Evolutionary conservation across 2,888 invertebrate genomes (phyloP).

Genomic region (Hybos culiciformis): DNA sequence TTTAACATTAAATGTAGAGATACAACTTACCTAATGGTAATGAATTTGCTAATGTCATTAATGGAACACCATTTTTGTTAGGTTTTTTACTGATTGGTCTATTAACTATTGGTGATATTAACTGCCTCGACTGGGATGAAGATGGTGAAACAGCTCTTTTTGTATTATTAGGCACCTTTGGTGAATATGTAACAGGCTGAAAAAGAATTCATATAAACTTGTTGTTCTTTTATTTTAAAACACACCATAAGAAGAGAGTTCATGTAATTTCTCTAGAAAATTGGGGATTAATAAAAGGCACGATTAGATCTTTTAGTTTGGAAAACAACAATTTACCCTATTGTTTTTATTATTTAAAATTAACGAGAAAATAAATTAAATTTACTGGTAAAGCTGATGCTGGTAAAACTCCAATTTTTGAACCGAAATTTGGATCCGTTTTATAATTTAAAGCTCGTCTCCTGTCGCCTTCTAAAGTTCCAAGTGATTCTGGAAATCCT

Average conservation of each 20-base stretch:
- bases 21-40: conserved; percentile 43
- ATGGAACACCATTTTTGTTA: conserved; percentile 10
- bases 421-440: conserved; percentile 39
- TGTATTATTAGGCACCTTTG: conserved; percentile 13
- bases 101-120: conserved; percentile 12
- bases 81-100: too few species aligned
- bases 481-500: conserved; percentile 69
- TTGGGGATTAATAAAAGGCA: too few species aligned
- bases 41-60: conserved; percentile 41
- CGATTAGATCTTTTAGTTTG: too few species aligned
- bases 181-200: conserved; percentile 9
- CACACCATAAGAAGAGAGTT: too few species aligned
- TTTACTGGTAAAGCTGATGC: conserved; percentile 21
- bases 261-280: too few species aligned
- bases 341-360: too few species aligned
- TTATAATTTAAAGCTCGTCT: conserved; percentile 49
- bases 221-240: too few species aligned
- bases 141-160: too few species aligned
- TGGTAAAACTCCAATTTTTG: conserved; percentile 31
- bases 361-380: too few species aligned
- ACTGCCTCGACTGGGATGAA: neutral
- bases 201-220: conserved; percentile 9
- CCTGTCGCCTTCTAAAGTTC: conserved; percentile 58
- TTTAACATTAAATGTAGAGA: too few species aligned
- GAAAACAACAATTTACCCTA: too few species aligned